Evolutionary conservation across 1,140 invertebrate species (phyloP).

Genomic region (Leptonema lineaticorne): DNA sequence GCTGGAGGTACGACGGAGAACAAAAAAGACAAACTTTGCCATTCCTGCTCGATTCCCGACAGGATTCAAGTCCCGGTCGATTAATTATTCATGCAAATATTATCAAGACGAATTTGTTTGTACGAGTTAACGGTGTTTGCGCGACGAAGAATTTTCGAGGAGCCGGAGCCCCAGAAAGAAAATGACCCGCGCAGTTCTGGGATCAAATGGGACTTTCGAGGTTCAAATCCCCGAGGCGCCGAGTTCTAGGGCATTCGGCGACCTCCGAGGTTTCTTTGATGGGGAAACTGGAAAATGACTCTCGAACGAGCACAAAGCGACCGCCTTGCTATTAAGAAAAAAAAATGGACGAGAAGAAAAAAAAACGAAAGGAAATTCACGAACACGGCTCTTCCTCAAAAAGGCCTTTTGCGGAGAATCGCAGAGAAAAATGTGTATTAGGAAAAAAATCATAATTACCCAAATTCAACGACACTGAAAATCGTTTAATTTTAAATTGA

Average conservation of each 20-base stretch:
- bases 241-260: not conserved
- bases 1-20: not conserved
- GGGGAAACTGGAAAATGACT: conserved; percentile 25
- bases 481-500: too few relatives aligned
- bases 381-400: not conserved
- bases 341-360: not conserved
- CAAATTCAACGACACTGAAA: too few relatives aligned
- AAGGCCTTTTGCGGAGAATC: too few relatives aligned
- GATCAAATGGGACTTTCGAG: conserved; percentile 17
- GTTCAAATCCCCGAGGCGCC: not conserved
- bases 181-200: too few relatives aligned
- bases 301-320: conserved; percentile 17
- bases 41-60: too few relatives aligned
- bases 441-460: too few relatives aligned
- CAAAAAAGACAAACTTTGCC: not conserved
- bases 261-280: conserved; percentile 4
- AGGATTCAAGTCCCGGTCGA: too few relatives aligned
- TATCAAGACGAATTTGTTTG: conserved; percentile 13
- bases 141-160: too few relatives aligned
- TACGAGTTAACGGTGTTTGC: conserved; percentile 7
- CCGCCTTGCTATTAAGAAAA: conserved; percentile 11
- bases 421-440: too few relatives aligned
- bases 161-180: too few relatives aligned
- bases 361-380: not conserved
- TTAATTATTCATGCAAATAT: conserved; percentile 17